Conservation (phyloP, 2,888 invertebrate species). For the Heterodera filipjevi region DNA sequence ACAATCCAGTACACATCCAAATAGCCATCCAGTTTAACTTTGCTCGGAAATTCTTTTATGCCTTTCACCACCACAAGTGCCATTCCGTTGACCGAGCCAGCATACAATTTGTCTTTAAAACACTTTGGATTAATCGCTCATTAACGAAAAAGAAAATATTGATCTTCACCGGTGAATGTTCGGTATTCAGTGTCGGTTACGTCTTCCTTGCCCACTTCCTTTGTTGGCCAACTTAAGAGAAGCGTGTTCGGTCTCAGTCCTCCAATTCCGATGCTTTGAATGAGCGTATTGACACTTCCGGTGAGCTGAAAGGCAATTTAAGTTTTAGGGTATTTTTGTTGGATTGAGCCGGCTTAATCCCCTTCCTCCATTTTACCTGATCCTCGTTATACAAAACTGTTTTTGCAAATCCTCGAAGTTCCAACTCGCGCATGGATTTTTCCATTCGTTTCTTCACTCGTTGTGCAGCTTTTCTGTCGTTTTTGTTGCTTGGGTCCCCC, state of each 20-base stretch:
- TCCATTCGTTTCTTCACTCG: slow-evolving; percentile 54
- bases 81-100: slow-evolving; percentile 87
- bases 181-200: slow-evolving; percentile 56
- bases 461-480: slow-evolving; percentile 73
- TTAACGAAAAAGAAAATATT: no score
- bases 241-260: slow-evolving; percentile 98
- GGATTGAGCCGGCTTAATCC: no score
- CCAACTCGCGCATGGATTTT: slow-evolving; percentile 81
- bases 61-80: slow-evolving; percentile 96
- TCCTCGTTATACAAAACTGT: slow-evolving; percentile 71
- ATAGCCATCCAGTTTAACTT: slow-evolving; percentile 81
- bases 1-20: slow-evolving; percentile 99
- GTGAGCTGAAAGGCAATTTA: slow-evolving; percentile 70
- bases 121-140: neutral
- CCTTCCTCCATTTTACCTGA: slow-evolving; percentile 54
- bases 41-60: slow-evolving; percentile 92
- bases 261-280: slow-evolving; percentile 81
- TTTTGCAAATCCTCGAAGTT: slow-evolving; percentile 95
- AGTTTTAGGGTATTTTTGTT: no score
- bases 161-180: slow-evolving; percentile 56
- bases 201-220: slow-evolving; percentile 79
- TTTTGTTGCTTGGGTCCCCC: slow-evolving; percentile 70
- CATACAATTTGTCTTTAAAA: slow-evolving; percentile 66
- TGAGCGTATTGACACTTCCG: slow-evolving; percentile 59
- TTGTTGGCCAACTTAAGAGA: slow-evolving; percentile 89